A percentile compares a stretch with the other conserved stretches of the same genome.
Evolutionary conservation across 2,888 invertebrate species (phyloP).

Genomic region (Andrena bucephala): DNA sequence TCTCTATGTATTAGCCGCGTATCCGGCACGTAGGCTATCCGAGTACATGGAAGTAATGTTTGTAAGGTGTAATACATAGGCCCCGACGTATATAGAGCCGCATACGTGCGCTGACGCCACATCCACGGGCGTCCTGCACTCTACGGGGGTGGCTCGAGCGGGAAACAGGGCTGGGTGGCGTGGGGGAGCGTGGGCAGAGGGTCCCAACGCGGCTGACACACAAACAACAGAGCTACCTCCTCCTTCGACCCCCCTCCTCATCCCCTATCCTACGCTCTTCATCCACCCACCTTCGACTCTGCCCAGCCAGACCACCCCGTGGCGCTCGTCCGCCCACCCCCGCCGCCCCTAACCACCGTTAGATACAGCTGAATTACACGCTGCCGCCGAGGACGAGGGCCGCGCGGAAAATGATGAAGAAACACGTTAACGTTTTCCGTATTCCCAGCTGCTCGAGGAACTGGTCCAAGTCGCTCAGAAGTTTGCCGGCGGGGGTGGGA

Average conservation of each 20-base stretch:
- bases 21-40: constrained; percentile 75
- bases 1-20: constrained; percentile 79
- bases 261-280: constrained; percentile 60
- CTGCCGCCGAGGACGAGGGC: constrained; percentile 61
- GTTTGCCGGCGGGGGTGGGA: constrained; percentile 10
- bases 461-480: constrained; percentile 15
- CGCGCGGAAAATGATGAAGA: constrained; percentile 66
- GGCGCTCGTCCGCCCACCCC: constrained; percentile 56
- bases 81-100: constrained; percentile 57
- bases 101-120: constrained; percentile 65
- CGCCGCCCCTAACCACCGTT: constrained; percentile 73
- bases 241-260: constrained; percentile 58
- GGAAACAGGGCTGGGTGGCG: constrained; percentile 71
- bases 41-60: constrained; percentile 74
- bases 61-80: constrained; percentile 77
- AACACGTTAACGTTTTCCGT: constrained; percentile 59
- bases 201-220: constrained; percentile 85
- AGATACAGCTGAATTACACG: constrained; percentile 82
- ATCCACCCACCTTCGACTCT: constrained; percentile 71
- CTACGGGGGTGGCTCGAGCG: constrained; percentile 75
- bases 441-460: constrained; percentile 3
- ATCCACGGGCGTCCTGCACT: constrained; percentile 67
- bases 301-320: constrained; percentile 70
- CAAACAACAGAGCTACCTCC: constrained; percentile 82
- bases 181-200: constrained; percentile 73